Evolutionary conservation across 1,140 invertebrate genomes (phyloP), one percentile per base, ranked within the genome.

Genomic region (Drosophila erecta): DNA sequence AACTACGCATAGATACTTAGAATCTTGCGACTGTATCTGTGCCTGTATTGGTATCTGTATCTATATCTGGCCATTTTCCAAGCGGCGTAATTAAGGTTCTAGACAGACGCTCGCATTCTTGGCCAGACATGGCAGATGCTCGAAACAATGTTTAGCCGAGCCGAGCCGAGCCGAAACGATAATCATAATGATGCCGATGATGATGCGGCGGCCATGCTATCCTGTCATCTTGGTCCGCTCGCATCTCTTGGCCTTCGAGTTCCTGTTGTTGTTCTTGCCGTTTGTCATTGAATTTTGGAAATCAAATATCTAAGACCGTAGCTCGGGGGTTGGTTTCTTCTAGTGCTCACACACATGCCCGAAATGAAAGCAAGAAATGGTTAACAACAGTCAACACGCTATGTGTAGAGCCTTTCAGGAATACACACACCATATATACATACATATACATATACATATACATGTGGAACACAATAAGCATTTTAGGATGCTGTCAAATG

Each of bases 401-500:
- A n/a, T 61, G 50, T 54, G 15, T 24, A 38, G 20, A 15, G 15
- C 27, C 44, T 27, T 38, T 30, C 7, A 30, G 8, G 30, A 30
- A 43, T 20, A 15, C 37, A 30, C 8, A 30, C 30, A 30, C 37
- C 4, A 3, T 15, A 15, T 2, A n/a, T 72, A 15, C 20, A n/a
- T 30, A 40, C 41, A 47, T 64, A 49, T 47, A 60, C 22, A 22
- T 61, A 35, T 69, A 40, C 65, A 56, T 81, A 37, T 57, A 15
- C 70, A 56, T 83, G 38, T 53, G 20, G 59, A 79, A 84, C 64
- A 85, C 81, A 80, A 85, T 74, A 76, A 74, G 81, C 78, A 86
- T 86, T 65, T 55, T 79, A 86, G 81, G 81, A 87, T 87, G 79
- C 83, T 86, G 81, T 86, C 81, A 86, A 86, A 86, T 83, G 69